Evolutionary conservation across 2,113 vertebrate species (phyloP).

Genomic region (Melanerpes aurifrons): DNA sequence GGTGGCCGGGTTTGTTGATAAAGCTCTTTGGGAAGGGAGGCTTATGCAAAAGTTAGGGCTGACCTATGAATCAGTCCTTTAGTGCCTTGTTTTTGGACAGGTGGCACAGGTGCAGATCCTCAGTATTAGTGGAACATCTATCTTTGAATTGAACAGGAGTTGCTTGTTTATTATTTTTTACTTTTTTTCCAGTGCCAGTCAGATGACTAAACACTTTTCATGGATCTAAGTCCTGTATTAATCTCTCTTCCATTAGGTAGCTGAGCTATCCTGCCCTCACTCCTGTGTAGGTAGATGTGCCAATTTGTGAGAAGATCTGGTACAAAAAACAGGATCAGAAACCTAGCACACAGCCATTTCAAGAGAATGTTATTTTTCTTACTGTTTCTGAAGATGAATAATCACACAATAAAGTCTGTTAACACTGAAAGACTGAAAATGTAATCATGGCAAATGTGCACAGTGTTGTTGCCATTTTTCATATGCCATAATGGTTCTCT

Average conservation of each 20-base stretch:
- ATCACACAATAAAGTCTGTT: background rate
- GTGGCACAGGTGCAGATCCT: background rate
- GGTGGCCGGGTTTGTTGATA: background rate
- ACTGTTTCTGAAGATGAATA: background rate
- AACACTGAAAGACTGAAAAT: background rate
- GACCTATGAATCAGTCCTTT: background rate
- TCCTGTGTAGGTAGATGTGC: background rate
- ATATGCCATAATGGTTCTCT: background rate
- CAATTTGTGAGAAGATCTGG: background rate
- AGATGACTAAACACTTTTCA: background rate
- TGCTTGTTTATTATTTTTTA: too few relatives aligned
- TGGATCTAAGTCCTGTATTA: background rate
- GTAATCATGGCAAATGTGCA: background rate
- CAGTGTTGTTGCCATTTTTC: background rate
- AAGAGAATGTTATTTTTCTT: background rate
- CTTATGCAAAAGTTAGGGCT: background rate
- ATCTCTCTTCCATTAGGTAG: background rate
- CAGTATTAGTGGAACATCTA: background rate
- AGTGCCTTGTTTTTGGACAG: background rate
- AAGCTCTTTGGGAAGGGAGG: background rate
- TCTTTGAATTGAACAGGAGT: background rate
- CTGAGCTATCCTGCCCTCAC: background rate
- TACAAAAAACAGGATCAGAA: background rate
- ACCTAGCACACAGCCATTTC: background rate
- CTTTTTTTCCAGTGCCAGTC: background rate